Percentiles rank a stretch among this genome's conserved stretches.
Evolutionary conservation across 1,140 invertebrate genomes (phyloP).

Genomic region (Pseudachorutes palmiensis): DNA sequence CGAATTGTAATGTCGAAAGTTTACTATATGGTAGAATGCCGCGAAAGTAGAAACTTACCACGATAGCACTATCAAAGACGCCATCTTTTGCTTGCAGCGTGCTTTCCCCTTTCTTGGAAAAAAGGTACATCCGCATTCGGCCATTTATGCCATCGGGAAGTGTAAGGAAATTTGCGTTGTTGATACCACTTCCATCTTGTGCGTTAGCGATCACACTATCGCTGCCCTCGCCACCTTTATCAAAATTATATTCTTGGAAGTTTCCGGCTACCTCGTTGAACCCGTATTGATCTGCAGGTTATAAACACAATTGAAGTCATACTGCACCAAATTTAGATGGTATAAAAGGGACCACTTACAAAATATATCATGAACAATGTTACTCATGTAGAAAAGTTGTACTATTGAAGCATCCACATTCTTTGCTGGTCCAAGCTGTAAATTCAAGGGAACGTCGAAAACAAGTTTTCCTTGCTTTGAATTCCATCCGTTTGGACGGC

Average conservation of each 20-base stretch:
- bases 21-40: neutral
- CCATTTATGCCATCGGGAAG: conserved; percentile 4
- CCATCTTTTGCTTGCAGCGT: neutral
- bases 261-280: conserved; percentile 13
- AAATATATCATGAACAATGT: conserved; percentile 10
- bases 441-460: neutral
- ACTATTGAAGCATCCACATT: neutral
- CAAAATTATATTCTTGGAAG: conserved; percentile 11
- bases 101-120: neutral
- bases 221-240: neutral
- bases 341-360: neutral
- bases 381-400: conserved; percentile 8
- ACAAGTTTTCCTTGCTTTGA: neutral
- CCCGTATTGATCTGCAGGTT: conserved; percentile 2
- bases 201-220: conserved; percentile 8
- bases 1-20: neutral
- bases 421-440: neutral
- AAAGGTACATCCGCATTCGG: conserved; percentile 14
- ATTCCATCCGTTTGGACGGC: neutral
- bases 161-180: conserved; percentile 15
- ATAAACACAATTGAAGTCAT: too few species aligned
- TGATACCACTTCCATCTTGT: conserved; percentile 9
- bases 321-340: neutral
- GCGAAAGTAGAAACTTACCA: neutral
- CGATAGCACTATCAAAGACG: neutral